Conservation (phyloP, 2,113 vertebrate species). For the Aepyceros melampus region DNA sequence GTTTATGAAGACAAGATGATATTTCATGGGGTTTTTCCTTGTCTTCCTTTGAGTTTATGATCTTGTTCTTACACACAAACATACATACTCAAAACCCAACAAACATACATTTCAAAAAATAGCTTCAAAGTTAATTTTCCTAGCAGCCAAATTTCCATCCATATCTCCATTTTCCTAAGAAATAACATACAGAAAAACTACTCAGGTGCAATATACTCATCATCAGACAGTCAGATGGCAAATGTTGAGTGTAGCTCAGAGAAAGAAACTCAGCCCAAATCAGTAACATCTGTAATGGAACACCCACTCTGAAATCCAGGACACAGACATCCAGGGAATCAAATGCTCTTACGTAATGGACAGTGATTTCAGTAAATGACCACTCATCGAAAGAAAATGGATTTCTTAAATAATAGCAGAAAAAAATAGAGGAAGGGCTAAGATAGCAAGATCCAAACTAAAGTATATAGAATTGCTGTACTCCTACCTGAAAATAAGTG, state of each 20-base stretch:
- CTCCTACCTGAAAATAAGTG: neutral
- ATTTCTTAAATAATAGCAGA: conserved; percentile 37
- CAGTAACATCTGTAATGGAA: conserved; percentile 48
- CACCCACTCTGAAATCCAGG: neutral
- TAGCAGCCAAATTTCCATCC: neutral
- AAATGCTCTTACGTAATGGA: conserved; percentile 29
- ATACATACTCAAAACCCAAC: neutral
- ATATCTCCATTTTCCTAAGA: neutral
- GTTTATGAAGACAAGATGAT: neutral
- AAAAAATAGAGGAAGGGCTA: neutral
- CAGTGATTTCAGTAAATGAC: conserved; percentile 28
- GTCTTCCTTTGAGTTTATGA: neutral
- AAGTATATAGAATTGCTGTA: neutral
- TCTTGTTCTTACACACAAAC: neutral
- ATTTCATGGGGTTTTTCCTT: neutral
- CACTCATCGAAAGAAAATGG: neutral
- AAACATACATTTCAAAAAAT: neutral
- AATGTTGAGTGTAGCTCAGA: neutral
- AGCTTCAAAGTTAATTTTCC: neutral
- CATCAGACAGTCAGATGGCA: conserved; percentile 26
- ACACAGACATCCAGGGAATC: neutral
- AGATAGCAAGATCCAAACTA: neutral
- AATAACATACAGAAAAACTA: conserved; percentile 3
- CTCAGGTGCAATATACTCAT: neutral
- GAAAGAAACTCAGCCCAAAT: conserved; percentile 30